Percentiles rank a stretch among this genome's conserved stretches.
Evolutionary conservation across 2,113 vertebrate genomes (phyloP).

Genomic region (Thalassarche chlororhynchos): DNA sequence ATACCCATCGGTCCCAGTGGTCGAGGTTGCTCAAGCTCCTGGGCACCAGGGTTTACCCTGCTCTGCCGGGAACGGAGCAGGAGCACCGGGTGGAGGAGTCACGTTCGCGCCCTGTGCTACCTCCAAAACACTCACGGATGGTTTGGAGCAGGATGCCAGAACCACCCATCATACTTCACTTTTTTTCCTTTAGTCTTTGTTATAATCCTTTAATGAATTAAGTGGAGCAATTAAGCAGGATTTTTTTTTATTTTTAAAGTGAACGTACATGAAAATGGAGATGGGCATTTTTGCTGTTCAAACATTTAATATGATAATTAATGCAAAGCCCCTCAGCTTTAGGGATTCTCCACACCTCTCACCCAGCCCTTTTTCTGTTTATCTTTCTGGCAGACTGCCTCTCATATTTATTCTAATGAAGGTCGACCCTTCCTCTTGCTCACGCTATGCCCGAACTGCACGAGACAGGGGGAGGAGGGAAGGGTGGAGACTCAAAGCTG

Average conservation of each 20-base stretch:
- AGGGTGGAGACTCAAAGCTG: background rate
- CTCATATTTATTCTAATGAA: background rate
- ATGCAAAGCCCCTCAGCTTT: conserved; percentile 48
- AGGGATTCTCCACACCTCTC: conserved; percentile 13
- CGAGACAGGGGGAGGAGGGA: background rate
- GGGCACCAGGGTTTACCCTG: background rate
- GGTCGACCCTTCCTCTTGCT: conserved; percentile 2
- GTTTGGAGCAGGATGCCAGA: conserved; percentile 50
- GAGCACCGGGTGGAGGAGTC: rapidly evolving
- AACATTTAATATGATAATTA: conserved; percentile 23
- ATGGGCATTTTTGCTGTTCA: background rate
- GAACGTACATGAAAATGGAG: background rate
- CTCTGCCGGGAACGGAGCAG: background rate
- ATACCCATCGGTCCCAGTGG: background rate
- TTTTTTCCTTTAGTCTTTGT: conserved; percentile 9
- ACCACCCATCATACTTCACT: conserved; percentile 45
- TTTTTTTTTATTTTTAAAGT: conserved; percentile 42
- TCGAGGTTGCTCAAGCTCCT: background rate
- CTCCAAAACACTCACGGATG: background rate
- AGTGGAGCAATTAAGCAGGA: conserved; percentile 68
- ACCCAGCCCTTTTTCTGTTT: background rate
- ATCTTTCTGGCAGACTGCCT: conserved; percentile 17
- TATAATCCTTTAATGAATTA: conserved; percentile 80
- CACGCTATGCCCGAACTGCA: background rate
- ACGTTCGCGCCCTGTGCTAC: background rate